Base-by-base conservation (phyloP, 53 echinoderm and acorn worm species). In the Holothuria scabra region DNA sequence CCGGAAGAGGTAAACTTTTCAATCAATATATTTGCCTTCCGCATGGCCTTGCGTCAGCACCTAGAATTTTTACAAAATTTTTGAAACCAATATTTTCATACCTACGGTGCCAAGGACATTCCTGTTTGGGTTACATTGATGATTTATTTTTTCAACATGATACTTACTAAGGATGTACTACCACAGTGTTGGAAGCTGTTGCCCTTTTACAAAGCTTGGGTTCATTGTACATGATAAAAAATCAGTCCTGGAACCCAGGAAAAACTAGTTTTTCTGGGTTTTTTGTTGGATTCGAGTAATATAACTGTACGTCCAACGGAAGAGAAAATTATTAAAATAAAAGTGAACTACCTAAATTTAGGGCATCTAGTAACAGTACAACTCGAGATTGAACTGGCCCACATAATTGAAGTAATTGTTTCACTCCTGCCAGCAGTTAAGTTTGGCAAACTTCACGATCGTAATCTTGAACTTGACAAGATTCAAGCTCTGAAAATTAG, bases 81-180 rank as follows among this genome's bases (percentile, higher is more conserved):
- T n/a, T n/a, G n/a, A n/a, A n/a, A n/a, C n/a, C n/a, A n/a, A n/a
- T n/a, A n/a, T n/a, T n/a, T n/a, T n/a, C n/a, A n/a, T n/a, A n/a
- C n/a, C n/a, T n/a, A n/a, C n/a, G n/a, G n/a, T n/a, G n/a, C n/a
- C n/a, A n/a, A n/a, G n/a, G n/a, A n/a, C n/a, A n/a, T n/a, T n/a
- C n/a, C n/a, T n/a, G n/a, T n/a, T n/a, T n/a, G n/a, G n/a, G n/a
- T n/a, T n/a, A 35, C 6, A 4, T 35, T 35, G 87, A 90, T 46
- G 87, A 90, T 66, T 74, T 61, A 3, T 79, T 56, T 22, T 60
- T 80, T 22, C 80, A 69, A 46, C 80, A 29, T 33, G 58, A 67
- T 33, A 84, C 80, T 52, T 38, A 85, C 64, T 63, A 28, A 35
- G 78, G 59, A 19, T 76, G 80, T 44, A 26, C 16, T 9, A 29